phyloP scores from a whole-genome alignment of 2,888 invertebrate species.

The Molorchus minor region DNA sequence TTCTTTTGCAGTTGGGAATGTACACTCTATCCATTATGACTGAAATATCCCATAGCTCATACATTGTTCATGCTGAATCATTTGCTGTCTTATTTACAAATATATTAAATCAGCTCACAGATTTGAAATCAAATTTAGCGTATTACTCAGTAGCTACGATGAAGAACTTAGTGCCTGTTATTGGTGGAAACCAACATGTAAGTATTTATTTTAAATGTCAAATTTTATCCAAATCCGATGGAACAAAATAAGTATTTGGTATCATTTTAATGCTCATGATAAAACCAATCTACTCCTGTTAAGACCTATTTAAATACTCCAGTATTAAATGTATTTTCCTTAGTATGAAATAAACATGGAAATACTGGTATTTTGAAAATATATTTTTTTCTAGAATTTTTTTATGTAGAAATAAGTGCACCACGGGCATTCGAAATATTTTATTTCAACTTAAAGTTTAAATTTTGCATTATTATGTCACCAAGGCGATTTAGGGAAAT shows the following conservation, averaged over 20 bases:
- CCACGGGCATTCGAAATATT: too few species aligned
- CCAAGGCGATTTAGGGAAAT: too few species aligned
- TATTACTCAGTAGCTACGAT: constrained; percentile 73
- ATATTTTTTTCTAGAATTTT: too few species aligned
- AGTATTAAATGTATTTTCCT: too few species aligned
- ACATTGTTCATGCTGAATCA: constrained; percentile 71
- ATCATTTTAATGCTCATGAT: too few species aligned
- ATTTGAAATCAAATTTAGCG: constrained; percentile 63
- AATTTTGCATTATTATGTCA: too few species aligned
- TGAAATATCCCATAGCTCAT: constrained; percentile 74
- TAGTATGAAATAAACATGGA: too few species aligned
- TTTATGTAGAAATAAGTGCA: too few species aligned
- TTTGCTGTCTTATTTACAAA: constrained; percentile 67
- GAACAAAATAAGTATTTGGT: background rate
- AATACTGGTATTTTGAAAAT: too few species aligned
- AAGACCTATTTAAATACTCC: too few species aligned
- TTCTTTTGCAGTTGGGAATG: constrained; percentile 67
- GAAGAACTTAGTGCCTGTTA: constrained; percentile 71
- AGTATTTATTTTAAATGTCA: constrained; percentile 20
- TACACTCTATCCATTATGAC: constrained; percentile 75
- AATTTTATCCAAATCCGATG: background rate
- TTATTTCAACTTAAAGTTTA: too few species aligned
- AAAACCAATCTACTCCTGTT: too few species aligned
- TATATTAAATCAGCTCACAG: constrained; percentile 63
- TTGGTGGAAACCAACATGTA: constrained; percentile 72